Conservation (phyloP, 1,140 invertebrate genomes). For the Atta texana region DNA sequence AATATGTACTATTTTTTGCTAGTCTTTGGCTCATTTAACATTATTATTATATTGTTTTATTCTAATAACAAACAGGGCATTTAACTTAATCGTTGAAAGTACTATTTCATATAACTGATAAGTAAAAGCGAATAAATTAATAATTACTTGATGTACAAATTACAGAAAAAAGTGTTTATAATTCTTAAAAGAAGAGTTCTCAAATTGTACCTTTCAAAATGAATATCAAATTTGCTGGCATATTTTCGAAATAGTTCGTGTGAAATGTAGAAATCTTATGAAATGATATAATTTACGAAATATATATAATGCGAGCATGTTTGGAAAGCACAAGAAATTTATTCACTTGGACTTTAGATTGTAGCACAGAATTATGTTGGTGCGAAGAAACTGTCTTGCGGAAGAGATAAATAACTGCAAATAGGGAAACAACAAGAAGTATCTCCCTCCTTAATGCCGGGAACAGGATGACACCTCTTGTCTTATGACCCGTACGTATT, state of each 20-base stretch:
- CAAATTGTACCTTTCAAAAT: background rate
- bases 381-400: conserved; percentile 1
- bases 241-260: background rate
- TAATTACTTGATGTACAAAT: background rate
- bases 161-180: background rate
- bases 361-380: background rate
- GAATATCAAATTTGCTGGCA: background rate
- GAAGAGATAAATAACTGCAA: conserved; percentile 45
- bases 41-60: no score
- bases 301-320: background rate
- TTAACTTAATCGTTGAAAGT: background rate
- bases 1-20: background rate
- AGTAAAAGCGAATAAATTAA: background rate
- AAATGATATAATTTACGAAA: background rate
- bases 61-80: no score
- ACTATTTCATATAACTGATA: background rate
- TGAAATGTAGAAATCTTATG: background rate
- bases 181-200: background rate
- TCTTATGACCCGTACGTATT: conserved; percentile 79
- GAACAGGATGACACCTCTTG: conserved; percentile 82
- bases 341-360: background rate
- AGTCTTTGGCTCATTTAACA: no score
- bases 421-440: conserved; percentile 25
- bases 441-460: conserved; percentile 25
- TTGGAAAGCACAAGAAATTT: background rate